phyloP scores from a whole-genome alignment of 2,113 vertebrate genomes.

The Amphiprion ocellaris region DNA sequence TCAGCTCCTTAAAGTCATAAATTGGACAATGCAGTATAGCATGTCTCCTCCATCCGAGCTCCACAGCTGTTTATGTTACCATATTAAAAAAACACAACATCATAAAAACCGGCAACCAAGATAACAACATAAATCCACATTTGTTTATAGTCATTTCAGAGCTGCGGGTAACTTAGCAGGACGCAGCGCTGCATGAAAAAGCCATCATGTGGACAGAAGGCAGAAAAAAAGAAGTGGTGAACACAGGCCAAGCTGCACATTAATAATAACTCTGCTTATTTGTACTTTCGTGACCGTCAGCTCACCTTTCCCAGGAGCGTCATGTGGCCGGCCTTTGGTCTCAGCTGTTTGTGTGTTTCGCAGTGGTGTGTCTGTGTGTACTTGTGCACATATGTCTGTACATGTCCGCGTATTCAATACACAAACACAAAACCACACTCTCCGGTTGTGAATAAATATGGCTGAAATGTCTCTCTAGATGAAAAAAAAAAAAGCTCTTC shows the following conservation, averaged over 20 bases:
- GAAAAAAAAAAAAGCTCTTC: conserved; percentile 25
- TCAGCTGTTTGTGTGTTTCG: conserved; percentile 30
- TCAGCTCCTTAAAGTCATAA: conserved; percentile 27
- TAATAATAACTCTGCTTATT: conserved; percentile 65
- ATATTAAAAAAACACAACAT: conserved; percentile 19
- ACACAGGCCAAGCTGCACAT: conserved; percentile 39
- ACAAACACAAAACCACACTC: conserved; percentile 43
- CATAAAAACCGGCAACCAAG: conserved; percentile 54
- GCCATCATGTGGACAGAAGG: conserved; percentile 34
- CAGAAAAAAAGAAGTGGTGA: not conserved
- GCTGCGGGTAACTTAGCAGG: conserved; percentile 41
- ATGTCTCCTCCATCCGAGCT: conserved; percentile 12
- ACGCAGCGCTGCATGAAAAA: conserved; percentile 47
- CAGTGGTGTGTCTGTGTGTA: conserved; percentile 23
- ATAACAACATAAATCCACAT: conserved; percentile 65
- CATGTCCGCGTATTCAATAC: conserved; percentile 29
- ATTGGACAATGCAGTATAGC: conserved; percentile 17
- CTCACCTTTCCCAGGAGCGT: conserved; percentile 76
- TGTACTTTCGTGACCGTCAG: conserved; percentile 51
- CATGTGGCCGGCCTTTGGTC: conserved; percentile 35
- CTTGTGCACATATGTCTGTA: conserved; percentile 7
- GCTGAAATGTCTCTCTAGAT: conserved; percentile 3
- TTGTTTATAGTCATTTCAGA: conserved; percentile 70
- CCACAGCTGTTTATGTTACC: conserved; percentile 61
- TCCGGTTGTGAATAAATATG: conserved; percentile 29